Conservation (phyloP, 2,113 vertebrate genomes). For the Odontesthes bonariensis region DNA sequence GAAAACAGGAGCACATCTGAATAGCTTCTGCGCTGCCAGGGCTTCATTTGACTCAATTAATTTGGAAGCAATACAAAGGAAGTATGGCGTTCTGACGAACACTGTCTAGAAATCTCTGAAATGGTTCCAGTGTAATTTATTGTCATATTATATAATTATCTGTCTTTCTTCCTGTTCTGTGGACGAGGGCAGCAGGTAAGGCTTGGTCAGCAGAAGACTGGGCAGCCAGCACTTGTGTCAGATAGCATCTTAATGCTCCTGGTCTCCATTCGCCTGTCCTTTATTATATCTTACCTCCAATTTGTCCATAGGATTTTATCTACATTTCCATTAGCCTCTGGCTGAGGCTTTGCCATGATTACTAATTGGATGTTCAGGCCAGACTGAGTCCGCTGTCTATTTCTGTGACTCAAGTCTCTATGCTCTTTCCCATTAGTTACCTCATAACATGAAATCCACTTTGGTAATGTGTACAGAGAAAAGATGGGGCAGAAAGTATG, state of each 20-base stretch:
- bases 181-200: slow-evolving; percentile 30
- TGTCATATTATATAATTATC: slow-evolving; percentile 68
- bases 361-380: slow-evolving; percentile 64
- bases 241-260: slow-evolving; percentile 71
- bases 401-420: slow-evolving; percentile 37
- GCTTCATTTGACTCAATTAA: slow-evolving; percentile 53
- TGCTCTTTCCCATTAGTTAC: slow-evolving; percentile 41
- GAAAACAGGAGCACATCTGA: slow-evolving; percentile 36
- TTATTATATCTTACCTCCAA: slow-evolving; percentile 66
- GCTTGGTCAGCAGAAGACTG: slow-evolving; percentile 71
- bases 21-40: slow-evolving; percentile 53
- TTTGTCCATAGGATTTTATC: slow-evolving; percentile 73
- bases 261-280: slow-evolving; percentile 58
- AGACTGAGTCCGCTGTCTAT: slow-evolving; percentile 31
- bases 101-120: slow-evolving; percentile 48
- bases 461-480: slow-evolving; percentile 14
- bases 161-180: slow-evolving; percentile 37
- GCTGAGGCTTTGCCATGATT: slow-evolving; percentile 54
- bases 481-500: slow-evolving; percentile 22
- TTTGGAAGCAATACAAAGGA: slow-evolving; percentile 56
- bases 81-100: slow-evolving; percentile 55
- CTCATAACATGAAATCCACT: slow-evolving; percentile 35
- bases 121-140: slow-evolving; percentile 53
- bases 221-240: slow-evolving; percentile 37
- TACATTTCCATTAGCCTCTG: slow-evolving; percentile 72